Base-by-base conservation (phyloP, 2,113 vertebrate species). In the Cyphotilapia sp. region DNA sequence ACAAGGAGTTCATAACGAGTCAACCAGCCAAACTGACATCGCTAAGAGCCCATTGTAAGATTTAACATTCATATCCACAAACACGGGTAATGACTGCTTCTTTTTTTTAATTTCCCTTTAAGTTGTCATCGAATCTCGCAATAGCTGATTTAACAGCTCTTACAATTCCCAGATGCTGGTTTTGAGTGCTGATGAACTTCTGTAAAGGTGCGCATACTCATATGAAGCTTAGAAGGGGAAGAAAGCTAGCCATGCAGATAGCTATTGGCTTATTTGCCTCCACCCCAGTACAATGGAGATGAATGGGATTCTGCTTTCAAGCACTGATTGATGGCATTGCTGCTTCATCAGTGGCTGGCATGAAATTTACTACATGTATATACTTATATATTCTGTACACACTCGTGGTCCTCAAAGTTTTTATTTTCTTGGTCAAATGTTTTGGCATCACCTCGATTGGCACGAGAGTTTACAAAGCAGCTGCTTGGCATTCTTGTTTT, bases 121-220 rank as follows among this genome's bases (percentile, higher is more conserved):
- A 69, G n/a, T 54, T 49, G 27, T 33, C 1, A 51, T 84, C 35
- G 12, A n/a, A 42, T 33, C n/a, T 71, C 57, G 5, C 85, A 17
- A n/a, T 82, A 69, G 40, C 17, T 63, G 57, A 71, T 59, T 6
- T 12, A 40, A 80, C 63, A 78, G 85, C 54, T 88, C 74, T 53
- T 47, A 53, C 38, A 45, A 87, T 59, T 93, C 85, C 69, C 85
- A 80, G 88, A 89, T 88, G 90, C 92, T 92, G 89, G 88, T 47
- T 42, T 7, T 76, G 71, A 84, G 27, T 8, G 82, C 69, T 61
- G 9, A 51, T 88, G 78, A 91, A 78, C 74, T 53, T 89, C 85
- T 74, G 78, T 66, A 38, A 47, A 78, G 54, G 35, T 24, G 17
- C 31, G 56, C 84, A 45, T 3, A 63, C 33, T 38, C 4, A 9